Percentiles rank a stretch among this genome's conserved stretches.
phyloP scores from a whole-genome alignment of 2,888 invertebrate genomes.

The Eupithecia insigniata region DNA sequence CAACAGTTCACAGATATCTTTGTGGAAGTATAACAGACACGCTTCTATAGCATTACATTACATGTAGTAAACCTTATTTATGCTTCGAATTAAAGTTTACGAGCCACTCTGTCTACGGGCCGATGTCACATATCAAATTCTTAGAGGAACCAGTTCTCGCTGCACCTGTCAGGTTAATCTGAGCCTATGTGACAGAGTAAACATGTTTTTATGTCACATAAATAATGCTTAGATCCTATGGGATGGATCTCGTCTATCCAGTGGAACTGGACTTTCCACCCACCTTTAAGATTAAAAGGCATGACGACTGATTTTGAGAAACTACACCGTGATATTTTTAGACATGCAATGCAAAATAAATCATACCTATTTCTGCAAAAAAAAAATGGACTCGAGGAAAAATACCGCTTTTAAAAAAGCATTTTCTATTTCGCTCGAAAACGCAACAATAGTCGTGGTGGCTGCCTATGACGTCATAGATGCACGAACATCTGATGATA shows the following conservation, averaged over 20 bases:
- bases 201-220: constrained; percentile 56
- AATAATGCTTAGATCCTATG: constrained; percentile 48
- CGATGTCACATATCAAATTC: constrained; percentile 74
- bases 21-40: not conserved
- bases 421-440: too few species aligned
- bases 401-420: too few species aligned
- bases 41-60: constrained; percentile 49
- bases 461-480: too few species aligned
- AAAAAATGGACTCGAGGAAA: too few species aligned
- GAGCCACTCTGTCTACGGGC: constrained; percentile 71
- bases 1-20: not conserved
- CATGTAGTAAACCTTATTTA: constrained; percentile 74
- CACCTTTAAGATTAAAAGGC: not conserved
- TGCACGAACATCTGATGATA: too few species aligned
- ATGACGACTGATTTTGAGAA: too few species aligned
- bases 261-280: not conserved
- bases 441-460: too few species aligned
- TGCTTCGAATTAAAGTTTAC: constrained; percentile 74
- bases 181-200: constrained; percentile 59
- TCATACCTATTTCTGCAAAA: too few species aligned
- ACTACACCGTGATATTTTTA: too few species aligned
- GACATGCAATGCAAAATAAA: too few species aligned
- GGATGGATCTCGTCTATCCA: not conserved
- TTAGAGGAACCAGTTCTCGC: constrained; percentile 65
- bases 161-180: constrained; percentile 74